Evolutionary conservation across 2,888 invertebrate species (phyloP).

Genomic region (Uropetala carovei): DNA sequence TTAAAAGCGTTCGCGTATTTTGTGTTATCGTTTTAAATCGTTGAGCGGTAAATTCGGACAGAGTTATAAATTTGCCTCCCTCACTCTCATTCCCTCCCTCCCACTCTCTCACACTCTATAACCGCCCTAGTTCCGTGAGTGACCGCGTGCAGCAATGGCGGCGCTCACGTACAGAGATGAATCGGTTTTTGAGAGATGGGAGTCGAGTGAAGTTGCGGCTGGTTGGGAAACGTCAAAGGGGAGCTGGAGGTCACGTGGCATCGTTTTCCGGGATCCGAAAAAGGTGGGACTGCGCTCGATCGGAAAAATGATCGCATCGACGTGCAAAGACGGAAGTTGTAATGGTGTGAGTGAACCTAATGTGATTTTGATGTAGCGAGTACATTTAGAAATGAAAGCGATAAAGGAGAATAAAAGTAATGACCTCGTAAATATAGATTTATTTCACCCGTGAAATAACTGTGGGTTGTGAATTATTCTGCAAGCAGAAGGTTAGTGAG

Average conservation of each 20-base stretch:
- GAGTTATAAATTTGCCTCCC: slow-evolving; percentile 5
- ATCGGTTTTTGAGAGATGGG: not conserved
- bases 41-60: not conserved
- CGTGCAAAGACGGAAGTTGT: no score
- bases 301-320: not conserved
- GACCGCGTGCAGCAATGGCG: slow-evolving; percentile 6
- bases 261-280: not conserved
- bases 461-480: no score
- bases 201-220: not conserved
- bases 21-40: not conserved
- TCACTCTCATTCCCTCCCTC: no score
- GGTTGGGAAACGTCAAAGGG: not conserved
- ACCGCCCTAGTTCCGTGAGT: slow-evolving; percentile 8
- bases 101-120: no score
- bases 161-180: slow-evolving; percentile 29
- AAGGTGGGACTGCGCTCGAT: not conserved
- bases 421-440: no score
- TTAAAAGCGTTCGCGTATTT: not conserved
- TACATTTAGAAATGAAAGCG: no score
- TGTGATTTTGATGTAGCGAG: no score
- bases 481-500: no score
- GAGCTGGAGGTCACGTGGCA: not conserved
- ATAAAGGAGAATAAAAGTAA: no score
- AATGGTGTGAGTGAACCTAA: no score
- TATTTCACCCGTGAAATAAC: no score